Conservation (phyloP, 23 tunicate species). For the Halocynthia roretzi region DNA sequence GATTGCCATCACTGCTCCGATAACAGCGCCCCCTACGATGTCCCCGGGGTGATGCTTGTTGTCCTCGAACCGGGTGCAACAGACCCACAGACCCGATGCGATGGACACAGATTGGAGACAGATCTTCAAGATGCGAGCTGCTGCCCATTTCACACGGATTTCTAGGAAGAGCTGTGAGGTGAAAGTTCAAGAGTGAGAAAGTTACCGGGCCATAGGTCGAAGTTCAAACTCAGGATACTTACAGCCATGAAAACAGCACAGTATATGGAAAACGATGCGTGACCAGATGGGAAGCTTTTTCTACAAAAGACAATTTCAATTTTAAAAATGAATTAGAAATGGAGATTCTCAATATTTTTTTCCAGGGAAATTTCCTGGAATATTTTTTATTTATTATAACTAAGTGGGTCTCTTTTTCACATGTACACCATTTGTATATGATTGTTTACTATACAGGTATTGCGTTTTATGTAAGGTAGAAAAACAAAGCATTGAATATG, state of each 20-base stretch:
- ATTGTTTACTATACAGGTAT: no score
- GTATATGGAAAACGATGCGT: conserved; percentile 75
- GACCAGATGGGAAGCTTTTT: conserved; percentile 91
- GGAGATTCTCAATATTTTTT: no score
- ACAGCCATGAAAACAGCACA: conserved; percentile 54
- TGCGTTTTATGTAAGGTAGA: no score
- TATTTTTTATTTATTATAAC: no score
- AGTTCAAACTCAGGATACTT: conserved; percentile 11
- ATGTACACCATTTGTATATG: no score
- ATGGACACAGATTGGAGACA: conserved; percentile 42
- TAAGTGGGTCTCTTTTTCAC: no score
- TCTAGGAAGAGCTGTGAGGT: conserved; percentile 59
- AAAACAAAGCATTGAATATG: no score
- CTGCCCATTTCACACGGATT: conserved; percentile 43
- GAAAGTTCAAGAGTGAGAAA: not conserved
- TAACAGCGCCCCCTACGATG: conserved; percentile 52
- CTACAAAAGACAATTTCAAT: conserved; percentile 20
- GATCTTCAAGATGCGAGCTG: conserved; percentile 41
- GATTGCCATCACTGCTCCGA: conserved; percentile 44
- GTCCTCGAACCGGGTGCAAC: conserved; percentile 63
- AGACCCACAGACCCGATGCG: conserved; percentile 63
- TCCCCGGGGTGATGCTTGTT: conserved; percentile 71
- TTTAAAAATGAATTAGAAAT: no score
- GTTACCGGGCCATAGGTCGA: not conserved
- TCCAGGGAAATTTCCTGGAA: no score